These are phyloP conservation scores for Oxyteleia sp. DNA, from an alignment of 2,888 invertebrate genomes.

Conservation along the genomic window DNA sequence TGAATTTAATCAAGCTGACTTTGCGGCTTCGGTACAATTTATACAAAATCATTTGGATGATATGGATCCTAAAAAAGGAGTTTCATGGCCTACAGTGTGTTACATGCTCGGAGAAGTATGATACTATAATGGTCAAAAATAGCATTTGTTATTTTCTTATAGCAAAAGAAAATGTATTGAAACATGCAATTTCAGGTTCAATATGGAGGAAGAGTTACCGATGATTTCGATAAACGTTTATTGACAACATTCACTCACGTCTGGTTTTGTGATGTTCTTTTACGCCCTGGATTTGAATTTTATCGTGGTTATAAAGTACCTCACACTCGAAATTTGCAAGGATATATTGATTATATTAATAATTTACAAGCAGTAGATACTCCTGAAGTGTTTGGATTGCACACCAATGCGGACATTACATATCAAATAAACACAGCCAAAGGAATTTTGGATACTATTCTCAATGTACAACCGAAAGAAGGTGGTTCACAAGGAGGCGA, in stretches of 20 bases:
- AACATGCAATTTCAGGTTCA: slow-evolving; percentile 89
- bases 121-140: neutral
- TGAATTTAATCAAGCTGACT: slow-evolving; percentile 99
- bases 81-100: slow-evolving; percentile 98
- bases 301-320: slow-evolving; percentile 98
- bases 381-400: slow-evolving; percentile 98
- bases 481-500: slow-evolving; percentile 96
- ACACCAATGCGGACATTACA: slow-evolving; percentile 98
- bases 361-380: slow-evolving; percentile 95
- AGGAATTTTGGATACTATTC: slow-evolving; percentile 96
- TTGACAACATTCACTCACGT: slow-evolving; percentile 97
- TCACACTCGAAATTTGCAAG: slow-evolving; percentile 92
- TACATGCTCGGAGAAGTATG: slow-evolving; percentile 98
- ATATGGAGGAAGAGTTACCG: slow-evolving; percentile 97
- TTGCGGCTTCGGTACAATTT: slow-evolving; percentile 98
- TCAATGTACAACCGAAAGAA: slow-evolving; percentile 99
- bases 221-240: slow-evolving; percentile 98
- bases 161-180: neutral
- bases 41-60: slow-evolving; percentile 98
- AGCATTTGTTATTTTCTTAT: neutral
- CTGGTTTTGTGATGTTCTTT: slow-evolving; percentile 97
- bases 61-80: slow-evolving; percentile 98
- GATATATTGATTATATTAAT: slow-evolving; percentile 95
- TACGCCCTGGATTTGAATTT: slow-evolving; percentile 96
- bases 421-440: slow-evolving; percentile 99